Evolutionary conservation across 2,888 invertebrate species (phyloP), one percentile per base, ranked within the genome.

Genomic region (Nebria salina): DNA sequence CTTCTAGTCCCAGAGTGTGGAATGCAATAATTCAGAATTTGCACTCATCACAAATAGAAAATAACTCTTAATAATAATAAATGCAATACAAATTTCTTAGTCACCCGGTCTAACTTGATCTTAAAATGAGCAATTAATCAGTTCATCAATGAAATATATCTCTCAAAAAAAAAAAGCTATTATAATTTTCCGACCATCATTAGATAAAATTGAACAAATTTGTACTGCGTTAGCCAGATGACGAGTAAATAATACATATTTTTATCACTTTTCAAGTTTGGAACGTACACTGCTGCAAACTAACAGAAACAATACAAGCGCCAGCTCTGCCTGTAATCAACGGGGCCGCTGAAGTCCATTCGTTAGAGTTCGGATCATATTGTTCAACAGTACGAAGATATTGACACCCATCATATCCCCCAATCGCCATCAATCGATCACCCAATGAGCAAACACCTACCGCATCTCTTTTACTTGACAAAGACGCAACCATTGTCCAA

Each of bases 361-460:
- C 93, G 89, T 96, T 94, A 2, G 92, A 91, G 87, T 93, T 94
- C 1, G 97, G 94, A 89, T 97, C 97, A 88, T 97, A 98, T 82
- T 95, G 94, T 87, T 98, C 98, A 1, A 97, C 97, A 82, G 95
- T 93, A 86, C 94, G 94, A 72, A 97, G 91, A 88, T 97, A 97
- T 85, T 95, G 94, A 86, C 94, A 94, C 41, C 98, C 98, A 90
- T 98, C 97, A 88, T 96, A 97, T 0, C 98, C 98, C 26, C 98
- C 98, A 26, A 96, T 94, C 65, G 95, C 95, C 75, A 95, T 93
- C 81, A 97, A 90, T 84, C 93, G 91, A 87, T 96, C 95, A 1
- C 96, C 98, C 11, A 98, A 92, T 65, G 96, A 90, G 85, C 96
- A 96, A 82, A 96, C 94, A 13, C 97, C 97, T 82, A 97, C 95